Evolutionary conservation across 2,888 invertebrate genomes (phyloP), one percentile per base, ranked within the genome.

Genomic region (Ceriagrion tenellum): DNA sequence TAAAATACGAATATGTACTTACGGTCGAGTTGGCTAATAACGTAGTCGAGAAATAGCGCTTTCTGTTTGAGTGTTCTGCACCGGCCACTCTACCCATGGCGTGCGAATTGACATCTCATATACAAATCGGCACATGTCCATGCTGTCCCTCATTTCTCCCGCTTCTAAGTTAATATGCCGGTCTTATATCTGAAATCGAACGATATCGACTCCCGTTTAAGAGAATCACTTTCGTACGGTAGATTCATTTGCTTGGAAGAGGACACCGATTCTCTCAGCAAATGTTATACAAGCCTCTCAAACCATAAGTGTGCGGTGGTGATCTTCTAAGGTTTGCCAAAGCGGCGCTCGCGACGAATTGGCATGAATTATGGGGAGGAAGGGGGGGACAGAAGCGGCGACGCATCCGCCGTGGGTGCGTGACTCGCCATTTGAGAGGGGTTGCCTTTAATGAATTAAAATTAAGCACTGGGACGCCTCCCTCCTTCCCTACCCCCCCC

Each of bases 401-500:
- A 26, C 26, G 26, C 69, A 69, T 69, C 69, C 69, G 23, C 69
- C 81, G 16, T 81, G 81, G 3, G 81, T 35, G 30, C 81, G 81
- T 81, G 81, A 81, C 81, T 16, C 81, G 81, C 81, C 81, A 35
- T 23, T 18, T 18, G 81, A 81, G 81, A 35, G 26, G 81, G 81
- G 30, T 26, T 35, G 81, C 81, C 20, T 35, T 35, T 81, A 81
- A 81, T 81, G 81, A 81, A 81, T 81, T 81, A 81, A 81, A 81
- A 81, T 81, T 81, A 81, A 81, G 81, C 81, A 81, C 30, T 81
- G 81, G 81, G 81, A 16, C 81, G 81, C 30, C 55, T 69, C 88
- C n/a, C 88, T 81, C 55, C 47, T 55, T 47, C 74, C 26, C 8
- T 0, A 55, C 74, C 88, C 88, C 8, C 95, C n/a, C 88, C 47